These are phyloP conservation scores for Columba guinea DNA, from an alignment of 2,797 vertebrate genomes.

Conservation along the genomic window DNA sequence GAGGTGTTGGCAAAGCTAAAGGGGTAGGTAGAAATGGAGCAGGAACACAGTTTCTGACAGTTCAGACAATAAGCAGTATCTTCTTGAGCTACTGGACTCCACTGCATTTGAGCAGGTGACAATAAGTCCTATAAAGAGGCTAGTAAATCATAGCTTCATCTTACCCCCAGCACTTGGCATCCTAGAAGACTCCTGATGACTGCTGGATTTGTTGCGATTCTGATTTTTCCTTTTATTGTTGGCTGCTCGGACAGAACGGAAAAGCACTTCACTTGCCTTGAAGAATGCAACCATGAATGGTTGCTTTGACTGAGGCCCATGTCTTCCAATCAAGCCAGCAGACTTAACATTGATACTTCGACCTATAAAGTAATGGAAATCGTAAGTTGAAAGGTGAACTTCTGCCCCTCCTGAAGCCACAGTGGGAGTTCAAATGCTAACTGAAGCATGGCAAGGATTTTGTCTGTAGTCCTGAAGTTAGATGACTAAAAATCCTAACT, in stretches of 20 bases:
- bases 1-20: background rate
- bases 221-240: slow-evolving; percentile 93
- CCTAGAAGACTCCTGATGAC: slow-evolving; percentile 89
- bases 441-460: background rate
- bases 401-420: background rate
- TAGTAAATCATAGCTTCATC: slow-evolving; percentile 14
- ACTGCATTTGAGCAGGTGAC: background rate
- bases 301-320: slow-evolving; percentile 96
- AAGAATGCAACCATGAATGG: slow-evolving; percentile 99
- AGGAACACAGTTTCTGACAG: background rate
- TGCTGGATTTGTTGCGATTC: slow-evolving; percentile 91
- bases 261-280: slow-evolving; percentile 96
- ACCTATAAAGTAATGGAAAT: slow-evolving; percentile 77
- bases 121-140: background rate
- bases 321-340: slow-evolving; percentile 94
- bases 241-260: slow-evolving; percentile 94
- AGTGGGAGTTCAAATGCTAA: background rate
- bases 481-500: background rate
- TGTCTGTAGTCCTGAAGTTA: background rate
- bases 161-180: slow-evolving; percentile 87
- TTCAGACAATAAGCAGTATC: background rate
- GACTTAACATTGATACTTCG: slow-evolving; percentile 95
- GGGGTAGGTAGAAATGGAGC: background rate
- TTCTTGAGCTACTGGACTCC: background rate
- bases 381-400: background rate